Base-by-base conservation (phyloP, 2,888 invertebrate species). In the Melanargia galathea region DNA sequence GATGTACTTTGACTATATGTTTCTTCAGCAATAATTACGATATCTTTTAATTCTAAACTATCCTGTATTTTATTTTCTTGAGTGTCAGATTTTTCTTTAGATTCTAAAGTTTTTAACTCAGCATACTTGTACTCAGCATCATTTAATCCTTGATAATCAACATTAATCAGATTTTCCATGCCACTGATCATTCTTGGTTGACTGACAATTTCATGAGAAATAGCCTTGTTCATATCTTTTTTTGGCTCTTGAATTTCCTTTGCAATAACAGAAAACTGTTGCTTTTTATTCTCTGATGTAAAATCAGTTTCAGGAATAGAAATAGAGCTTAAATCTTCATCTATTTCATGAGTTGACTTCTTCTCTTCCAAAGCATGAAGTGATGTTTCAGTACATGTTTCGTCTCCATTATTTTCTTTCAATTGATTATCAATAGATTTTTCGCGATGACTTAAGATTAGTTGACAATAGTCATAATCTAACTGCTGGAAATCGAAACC, bases 391-490 rank as follows among this genome's bases (percentile, higher is more conserved):
- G 13, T 30, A 30, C 30, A 30, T 7, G 8, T 2, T 38, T 63
- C 35, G 45, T 59, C 61, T 26, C 26, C n/a, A 18, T 49, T 11
- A 40, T 49, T 8, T 55, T 59, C 43, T 10, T 20, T 8, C 5
- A 2, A n/a, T 40, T 59, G 13, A 33, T 2, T 48, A 5, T 30
- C 13, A 6, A 56, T 26, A 45, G 58, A 59, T 22, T 71, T 63
- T n/a, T 74, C 62, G 2, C 67, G 70, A 67, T 77, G 68, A 40
- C 65, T 75, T 45, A 71, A 60, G 65, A 82, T 77, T 38, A 78
- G 68, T 68, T 83, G 74, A 63, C 77, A 78, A 70, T 86, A 88
- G 60, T 83, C 78, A 67, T 86, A 84, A 68, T 84, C 84, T 65
- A 88, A 70, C 55, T 83, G 75, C 66, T 83, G 72, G 8, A 81